Percentiles rank a stretch among this genome's conserved stretches.
Evolutionary conservation across 2,113 vertebrate species (phyloP).

Genomic region (Brienomyrus longianalis): DNA sequence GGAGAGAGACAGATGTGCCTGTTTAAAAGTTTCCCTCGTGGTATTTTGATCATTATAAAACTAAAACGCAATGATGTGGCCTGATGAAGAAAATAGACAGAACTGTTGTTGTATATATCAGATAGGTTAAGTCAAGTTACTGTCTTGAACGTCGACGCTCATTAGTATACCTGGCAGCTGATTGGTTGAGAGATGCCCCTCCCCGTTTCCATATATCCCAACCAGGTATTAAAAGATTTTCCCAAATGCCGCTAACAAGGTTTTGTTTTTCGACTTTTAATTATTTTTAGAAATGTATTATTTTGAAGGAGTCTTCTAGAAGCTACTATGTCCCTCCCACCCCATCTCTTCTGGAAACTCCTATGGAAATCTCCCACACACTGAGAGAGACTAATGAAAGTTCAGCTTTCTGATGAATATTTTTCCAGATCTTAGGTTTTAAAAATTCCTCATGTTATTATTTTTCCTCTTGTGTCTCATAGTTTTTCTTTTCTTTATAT

Average conservation of each 20-base stretch:
- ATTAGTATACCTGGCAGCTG: background rate
- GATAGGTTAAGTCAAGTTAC: background rate
- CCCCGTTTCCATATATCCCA: background rate
- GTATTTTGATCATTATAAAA: background rate
- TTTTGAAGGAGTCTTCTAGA: background rate
- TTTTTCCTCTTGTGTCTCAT: background rate
- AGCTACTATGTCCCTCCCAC: background rate
- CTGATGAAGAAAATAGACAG: background rate
- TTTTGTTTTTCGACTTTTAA: background rate
- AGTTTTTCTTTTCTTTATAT: background rate
- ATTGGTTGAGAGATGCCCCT: background rate
- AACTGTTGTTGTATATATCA: background rate
- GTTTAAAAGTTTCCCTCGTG: background rate
- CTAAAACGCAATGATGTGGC: background rate
- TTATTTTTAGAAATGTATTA: background rate
- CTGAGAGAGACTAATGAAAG: background rate
- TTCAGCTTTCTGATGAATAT: background rate
- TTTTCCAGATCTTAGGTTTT: background rate
- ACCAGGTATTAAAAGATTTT: background rate
- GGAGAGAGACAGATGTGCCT: background rate
- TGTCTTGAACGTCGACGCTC: background rate
- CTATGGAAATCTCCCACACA: background rate
- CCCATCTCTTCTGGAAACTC: background rate
- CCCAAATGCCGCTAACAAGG: background rate
- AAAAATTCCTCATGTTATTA: background rate